These are phyloP conservation scores for Apodemia zela DNA, from an alignment of 2,888 invertebrate species.

Conservation along the genomic window DNA sequence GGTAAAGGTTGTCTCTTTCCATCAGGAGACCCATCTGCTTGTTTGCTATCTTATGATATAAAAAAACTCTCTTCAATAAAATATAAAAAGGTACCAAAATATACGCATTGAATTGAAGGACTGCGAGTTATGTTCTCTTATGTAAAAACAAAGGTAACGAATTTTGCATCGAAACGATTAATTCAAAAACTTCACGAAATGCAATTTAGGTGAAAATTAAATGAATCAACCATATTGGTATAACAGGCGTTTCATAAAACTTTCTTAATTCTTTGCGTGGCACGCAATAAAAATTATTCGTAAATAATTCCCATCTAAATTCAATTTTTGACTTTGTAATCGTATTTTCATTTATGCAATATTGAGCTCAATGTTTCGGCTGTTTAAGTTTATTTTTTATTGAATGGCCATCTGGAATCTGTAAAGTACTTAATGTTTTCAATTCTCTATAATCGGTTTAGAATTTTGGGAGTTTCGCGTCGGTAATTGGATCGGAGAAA, in stretches of 20 bases:
- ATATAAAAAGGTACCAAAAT: no score
- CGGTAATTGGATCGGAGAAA: conserved; percentile 74
- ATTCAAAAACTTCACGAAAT: conserved; percentile 35
- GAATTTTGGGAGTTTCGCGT: conserved; percentile 75
- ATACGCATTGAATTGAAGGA: no score
- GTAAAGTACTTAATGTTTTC: conserved; percentile 78
- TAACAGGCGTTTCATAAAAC: conserved; percentile 64
- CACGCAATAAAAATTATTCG: conserved; percentile 64
- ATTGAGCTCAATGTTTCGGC: conserved; percentile 43
- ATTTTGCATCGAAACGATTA: no score
- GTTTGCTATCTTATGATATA: no score
- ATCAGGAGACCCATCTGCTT: no score
- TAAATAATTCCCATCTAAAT: conserved; percentile 71
- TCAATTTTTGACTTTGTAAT: conserved; percentile 72
- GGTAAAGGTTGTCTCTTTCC: no score
- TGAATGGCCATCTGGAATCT: conserved; percentile 49
- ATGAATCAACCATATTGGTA: conserved; percentile 50
- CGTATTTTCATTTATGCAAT: conserved; percentile 40
- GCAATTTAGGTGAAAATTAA: conserved; percentile 39
- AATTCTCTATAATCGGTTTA: conserved; percentile 80
- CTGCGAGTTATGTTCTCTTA: no score
- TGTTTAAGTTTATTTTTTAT: conserved; percentile 55
- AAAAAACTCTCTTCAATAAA: no score
- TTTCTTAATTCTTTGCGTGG: conserved; percentile 67
- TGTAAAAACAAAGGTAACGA: no score